Base-by-base conservation (phyloP, 2,113 vertebrate species). In the Neogale vison region DNA sequence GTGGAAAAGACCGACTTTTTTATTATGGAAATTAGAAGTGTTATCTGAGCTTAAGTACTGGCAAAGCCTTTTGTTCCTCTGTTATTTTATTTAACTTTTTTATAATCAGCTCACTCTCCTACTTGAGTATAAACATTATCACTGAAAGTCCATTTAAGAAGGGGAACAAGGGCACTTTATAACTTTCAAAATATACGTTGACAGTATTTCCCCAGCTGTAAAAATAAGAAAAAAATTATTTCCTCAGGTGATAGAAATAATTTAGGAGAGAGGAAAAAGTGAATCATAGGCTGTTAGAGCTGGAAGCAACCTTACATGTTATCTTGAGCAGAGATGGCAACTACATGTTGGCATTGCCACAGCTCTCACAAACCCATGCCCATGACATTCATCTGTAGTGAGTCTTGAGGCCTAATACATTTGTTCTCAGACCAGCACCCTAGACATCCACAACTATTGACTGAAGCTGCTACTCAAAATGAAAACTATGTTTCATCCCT, bases 141-240 rank as follows among this genome's bases (percentile, higher is more conserved):
- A 76, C 67, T 96, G 67, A 93, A 93, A 88, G 36, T 63, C 88
- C 72, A 34, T 81, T 92, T 97, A 95, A 97, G 76, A 77, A 96
- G 34, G 47, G 15, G 12, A 47, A 57, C 15, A 84, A 55, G 39
- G 15, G 47, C 39, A 82, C 72, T 69, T 93, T 61, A 87, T 65
- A 95, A 93, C 65, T 87, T 93, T 94, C 61, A 89, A 95, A 89
- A 67, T 97, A 90, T 55, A 89, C 86, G 93, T 61, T 65, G 79
- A 89, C 8, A 55, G 23, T 86, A 84, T 63, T 89, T 80, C 52
- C 14, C 55, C 95, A 96, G 86, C 95, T 96, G 74, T 97, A 87
- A 97, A 97, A 96, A 94, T 95, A 97, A 93, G 89, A 94, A 76
- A 45, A 67, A 42, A 47, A n/a, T 71, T 92, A 76, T 80, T 97